These are phyloP conservation scores for Melanotaenia boesemani DNA, from an alignment of 2,797 vertebrate species.

Conservation along the genomic window DNA sequence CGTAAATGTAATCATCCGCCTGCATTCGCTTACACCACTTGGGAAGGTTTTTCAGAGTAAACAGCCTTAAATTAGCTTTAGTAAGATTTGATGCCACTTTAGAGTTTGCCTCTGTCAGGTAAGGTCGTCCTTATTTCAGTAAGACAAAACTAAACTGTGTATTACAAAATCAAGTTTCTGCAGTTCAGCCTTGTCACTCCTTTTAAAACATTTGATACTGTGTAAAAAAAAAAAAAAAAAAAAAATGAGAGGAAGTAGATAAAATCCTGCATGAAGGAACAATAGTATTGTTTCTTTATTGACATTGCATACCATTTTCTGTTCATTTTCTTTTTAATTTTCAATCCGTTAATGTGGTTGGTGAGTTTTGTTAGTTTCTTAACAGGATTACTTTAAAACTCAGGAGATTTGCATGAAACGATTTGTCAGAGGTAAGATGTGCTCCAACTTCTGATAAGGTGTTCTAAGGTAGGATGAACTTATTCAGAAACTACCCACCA, in stretches of 20 bases:
- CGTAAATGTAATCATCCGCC: too few species aligned
- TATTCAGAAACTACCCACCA: conserved; percentile 37
- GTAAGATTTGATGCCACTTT: too few species aligned
- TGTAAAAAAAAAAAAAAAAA: too few species aligned
- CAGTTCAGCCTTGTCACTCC: background rate
- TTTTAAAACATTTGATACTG: too few species aligned
- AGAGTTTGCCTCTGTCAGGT: background rate
- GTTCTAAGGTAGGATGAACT: conserved; percentile 47
- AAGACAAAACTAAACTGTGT: background rate
- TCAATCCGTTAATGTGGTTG: background rate
- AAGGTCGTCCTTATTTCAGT: background rate
- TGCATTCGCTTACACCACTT: too few species aligned
- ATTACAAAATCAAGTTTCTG: background rate
- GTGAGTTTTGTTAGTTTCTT: background rate
- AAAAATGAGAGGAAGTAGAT: background rate
- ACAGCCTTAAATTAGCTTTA: too few species aligned
- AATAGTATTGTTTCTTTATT: too few species aligned
- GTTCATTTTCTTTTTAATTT: background rate
- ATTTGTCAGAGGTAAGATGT: background rate
- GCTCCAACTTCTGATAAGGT: conserved; percentile 16
- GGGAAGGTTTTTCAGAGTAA: too few species aligned
- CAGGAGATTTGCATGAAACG: background rate
- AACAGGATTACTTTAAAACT: background rate
- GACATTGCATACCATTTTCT: background rate
- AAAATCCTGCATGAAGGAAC: background rate